These are phyloP conservation scores for Apostichopus japonicus DNA, from an alignment of 35 echinoderm and acorn worm species.

Conservation along the genomic window DNA sequence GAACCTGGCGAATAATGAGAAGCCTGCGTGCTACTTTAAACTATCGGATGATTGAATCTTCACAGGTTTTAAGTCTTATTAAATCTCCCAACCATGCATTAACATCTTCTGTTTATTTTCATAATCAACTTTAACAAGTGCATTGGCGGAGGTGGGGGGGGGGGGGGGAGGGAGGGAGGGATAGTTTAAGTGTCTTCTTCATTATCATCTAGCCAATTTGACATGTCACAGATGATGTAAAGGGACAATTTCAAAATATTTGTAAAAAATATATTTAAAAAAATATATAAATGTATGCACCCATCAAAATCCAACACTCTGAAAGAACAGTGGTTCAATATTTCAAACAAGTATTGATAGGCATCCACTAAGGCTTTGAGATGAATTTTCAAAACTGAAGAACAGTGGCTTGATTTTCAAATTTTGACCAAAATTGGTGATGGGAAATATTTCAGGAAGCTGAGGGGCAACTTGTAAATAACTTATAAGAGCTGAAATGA, in stretches of 20 bases:
- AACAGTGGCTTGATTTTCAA: no score
- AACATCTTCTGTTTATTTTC: not conserved
- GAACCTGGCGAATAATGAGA: no score
- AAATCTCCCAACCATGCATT: not conserved
- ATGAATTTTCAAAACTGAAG: no score
- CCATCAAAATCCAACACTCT: no score
- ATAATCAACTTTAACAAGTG: not conserved
- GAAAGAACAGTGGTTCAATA: not conserved
- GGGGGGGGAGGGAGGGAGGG: no score
- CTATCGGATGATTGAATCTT: not conserved
- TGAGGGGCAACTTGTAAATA: no score
- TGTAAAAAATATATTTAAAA: not conserved
- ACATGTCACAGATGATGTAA: not conserved
- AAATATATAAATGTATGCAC: no score
- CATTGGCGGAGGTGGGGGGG: no score
- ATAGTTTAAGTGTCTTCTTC: not conserved
- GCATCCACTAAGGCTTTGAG: no score
- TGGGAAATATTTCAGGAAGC: no score
- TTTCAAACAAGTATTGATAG: not conserved
- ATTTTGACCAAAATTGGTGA: no score
- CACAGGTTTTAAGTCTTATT: not conserved
- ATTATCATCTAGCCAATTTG: slow-evolving; percentile 2
- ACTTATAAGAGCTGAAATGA: no score
- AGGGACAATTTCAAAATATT: not conserved
- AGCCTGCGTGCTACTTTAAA: not conserved